phyloP scores from a whole-genome alignment of 2,888 invertebrate genomes.

The Epinotia demarniana region DNA sequence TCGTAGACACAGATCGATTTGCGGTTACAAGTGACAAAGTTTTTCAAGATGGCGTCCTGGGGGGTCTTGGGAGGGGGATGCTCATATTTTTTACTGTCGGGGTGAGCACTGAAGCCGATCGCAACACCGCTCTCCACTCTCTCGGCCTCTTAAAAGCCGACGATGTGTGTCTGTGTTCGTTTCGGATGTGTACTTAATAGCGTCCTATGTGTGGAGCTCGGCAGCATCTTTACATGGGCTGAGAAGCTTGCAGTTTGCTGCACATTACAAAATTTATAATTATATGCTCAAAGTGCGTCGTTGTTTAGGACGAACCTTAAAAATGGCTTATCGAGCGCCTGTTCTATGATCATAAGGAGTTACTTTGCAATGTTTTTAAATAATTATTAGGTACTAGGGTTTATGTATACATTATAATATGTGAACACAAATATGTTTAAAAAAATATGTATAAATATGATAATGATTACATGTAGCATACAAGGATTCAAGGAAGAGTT shows the following conservation, averaged over 20 bases:
- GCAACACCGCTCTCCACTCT: slow-evolving; percentile 82
- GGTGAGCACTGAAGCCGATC: slow-evolving; percentile 84
- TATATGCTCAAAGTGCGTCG: neutral
- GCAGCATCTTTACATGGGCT: slow-evolving; percentile 30
- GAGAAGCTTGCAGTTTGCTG: slow-evolving; percentile 4
- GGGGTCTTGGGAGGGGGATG: slow-evolving; percentile 64
- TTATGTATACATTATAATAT: too few species aligned
- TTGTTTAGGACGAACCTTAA: neutral
- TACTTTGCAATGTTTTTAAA: too few species aligned
- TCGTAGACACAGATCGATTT: slow-evolving; percentile 80
- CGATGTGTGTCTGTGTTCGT: slow-evolving; percentile 67
- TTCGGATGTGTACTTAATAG: slow-evolving; percentile 68
- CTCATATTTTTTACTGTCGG: slow-evolving; percentile 85
- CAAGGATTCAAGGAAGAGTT: too few species aligned
- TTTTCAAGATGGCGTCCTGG: slow-evolving; percentile 80
- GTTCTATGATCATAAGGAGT: too few species aligned
- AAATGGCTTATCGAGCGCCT: too few species aligned
- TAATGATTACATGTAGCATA: too few species aligned
- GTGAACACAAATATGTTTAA: too few species aligned
- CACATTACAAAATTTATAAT: neutral
- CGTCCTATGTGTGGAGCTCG: slow-evolving; percentile 66
- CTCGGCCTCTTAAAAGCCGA: slow-evolving; percentile 81
- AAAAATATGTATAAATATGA: too few species aligned
- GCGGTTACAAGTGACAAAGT: slow-evolving; percentile 83
- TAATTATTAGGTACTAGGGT: too few species aligned